Conservation (phyloP, 2,797 vertebrate genomes). For the Rhinoraja longicauda region DNA sequence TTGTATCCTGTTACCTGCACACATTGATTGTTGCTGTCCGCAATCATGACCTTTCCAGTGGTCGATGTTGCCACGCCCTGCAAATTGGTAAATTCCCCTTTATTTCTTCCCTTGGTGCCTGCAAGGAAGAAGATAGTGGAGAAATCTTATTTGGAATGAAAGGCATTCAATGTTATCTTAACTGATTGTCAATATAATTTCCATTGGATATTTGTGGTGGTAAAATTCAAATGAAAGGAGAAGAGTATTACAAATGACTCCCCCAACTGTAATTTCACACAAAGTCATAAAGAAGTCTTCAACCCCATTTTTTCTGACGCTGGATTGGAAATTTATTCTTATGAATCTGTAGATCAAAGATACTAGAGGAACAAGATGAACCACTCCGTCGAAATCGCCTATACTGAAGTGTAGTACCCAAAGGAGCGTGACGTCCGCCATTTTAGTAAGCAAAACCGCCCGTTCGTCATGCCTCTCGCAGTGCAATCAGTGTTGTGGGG, state of each 20-base stretch:
- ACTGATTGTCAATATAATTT: background rate
- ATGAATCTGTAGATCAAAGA: background rate
- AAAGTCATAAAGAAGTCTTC: background rate
- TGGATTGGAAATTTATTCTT: background rate
- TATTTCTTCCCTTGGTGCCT: constrained; percentile 98
- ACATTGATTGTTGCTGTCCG: constrained; percentile 98
- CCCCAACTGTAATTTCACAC: background rate
- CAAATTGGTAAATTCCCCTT: constrained; percentile 96
- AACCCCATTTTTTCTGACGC: background rate
- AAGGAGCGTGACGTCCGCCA: no score
- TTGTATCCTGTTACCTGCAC: constrained; percentile 72
- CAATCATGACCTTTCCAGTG: constrained; percentile 85
- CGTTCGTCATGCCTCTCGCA: no score
- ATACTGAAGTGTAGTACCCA: no score
- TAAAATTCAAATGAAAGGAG: background rate
- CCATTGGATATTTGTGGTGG: background rate
- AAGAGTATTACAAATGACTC: background rate
- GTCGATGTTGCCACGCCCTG: constrained; percentile 89
- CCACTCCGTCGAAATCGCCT: no score
- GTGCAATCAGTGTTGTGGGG: no score
- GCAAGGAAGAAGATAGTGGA: constrained; percentile 44
- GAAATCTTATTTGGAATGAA: background rate
- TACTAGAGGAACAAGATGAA: no score
- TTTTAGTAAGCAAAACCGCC: no score
- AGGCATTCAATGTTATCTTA: background rate